Conservation (phyloP, 2,113 vertebrate genomes). For the Psophia crepitans region DNA sequence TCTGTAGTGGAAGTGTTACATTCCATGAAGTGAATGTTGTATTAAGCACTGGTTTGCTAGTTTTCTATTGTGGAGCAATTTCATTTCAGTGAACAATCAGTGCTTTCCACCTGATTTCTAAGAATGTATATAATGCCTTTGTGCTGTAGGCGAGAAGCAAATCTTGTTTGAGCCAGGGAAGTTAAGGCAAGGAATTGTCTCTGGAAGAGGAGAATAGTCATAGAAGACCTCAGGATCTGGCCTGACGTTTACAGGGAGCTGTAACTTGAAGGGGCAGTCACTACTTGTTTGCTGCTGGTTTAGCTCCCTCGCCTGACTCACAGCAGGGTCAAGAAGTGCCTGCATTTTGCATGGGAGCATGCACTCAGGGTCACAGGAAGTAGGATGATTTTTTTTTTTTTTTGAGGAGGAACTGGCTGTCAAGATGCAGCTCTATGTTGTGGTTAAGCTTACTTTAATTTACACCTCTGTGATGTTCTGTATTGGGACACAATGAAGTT, state of each 20-base stretch:
- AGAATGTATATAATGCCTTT: constrained; percentile 22
- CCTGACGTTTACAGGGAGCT: not conserved
- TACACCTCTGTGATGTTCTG: not conserved
- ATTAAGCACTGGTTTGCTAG: not conserved
- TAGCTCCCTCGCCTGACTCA: not conserved
- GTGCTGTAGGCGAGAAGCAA: not conserved
- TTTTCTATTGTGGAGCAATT: not conserved
- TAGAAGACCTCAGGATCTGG: not conserved
- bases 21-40: not conserved
- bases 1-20: not conserved
- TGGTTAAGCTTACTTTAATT: not conserved
- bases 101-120: not conserved
- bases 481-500: not conserved
- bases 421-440: not conserved
- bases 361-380: not conserved
- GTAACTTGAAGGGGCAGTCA: not conserved
- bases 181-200: not conserved
- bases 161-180: not conserved
- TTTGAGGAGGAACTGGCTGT: not conserved
- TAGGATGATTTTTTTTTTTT: not conserved
- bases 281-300: not conserved
- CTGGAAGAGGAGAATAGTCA: not conserved
- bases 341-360: not conserved
- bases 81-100: not conserved
- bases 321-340: not conserved